Conservation (phyloP, 2,113 vertebrate species). For the Uria aalge region DNA sequence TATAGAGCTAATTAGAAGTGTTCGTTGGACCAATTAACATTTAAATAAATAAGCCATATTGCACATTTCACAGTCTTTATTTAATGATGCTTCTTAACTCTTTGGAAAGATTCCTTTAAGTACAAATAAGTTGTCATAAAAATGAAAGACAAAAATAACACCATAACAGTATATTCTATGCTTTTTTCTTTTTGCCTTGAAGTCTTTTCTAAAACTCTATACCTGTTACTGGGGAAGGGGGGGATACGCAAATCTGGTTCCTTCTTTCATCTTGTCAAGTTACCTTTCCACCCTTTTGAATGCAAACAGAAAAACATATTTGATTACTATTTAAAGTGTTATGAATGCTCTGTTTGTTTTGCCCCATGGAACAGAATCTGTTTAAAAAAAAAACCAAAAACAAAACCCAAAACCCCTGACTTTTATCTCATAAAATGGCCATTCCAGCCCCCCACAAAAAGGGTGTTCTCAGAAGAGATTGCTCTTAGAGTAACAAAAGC, state of each 20-base stretch:
- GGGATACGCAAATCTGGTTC: slow-evolving; percentile 47
- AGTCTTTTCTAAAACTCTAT: slow-evolving; percentile 72
- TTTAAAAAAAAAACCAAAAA: slow-evolving; percentile 9
- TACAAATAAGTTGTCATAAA: slow-evolving; percentile 87
- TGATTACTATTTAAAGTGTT: slow-evolving; percentile 81
- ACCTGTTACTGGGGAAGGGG: slow-evolving; percentile 61
- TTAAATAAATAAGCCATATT: slow-evolving; percentile 98
- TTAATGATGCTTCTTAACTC: slow-evolving; percentile 97
- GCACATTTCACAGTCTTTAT: slow-evolving; percentile 98
- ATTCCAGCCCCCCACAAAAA: slow-evolving; percentile 16
- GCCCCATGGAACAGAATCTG: slow-evolving; percentile 69
- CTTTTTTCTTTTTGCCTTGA: slow-evolving; percentile 75
- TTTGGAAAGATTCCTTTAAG: slow-evolving; percentile 87
- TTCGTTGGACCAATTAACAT: slow-evolving; percentile 95
- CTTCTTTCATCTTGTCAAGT: slow-evolving; percentile 65
- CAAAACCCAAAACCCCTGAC: neutral
- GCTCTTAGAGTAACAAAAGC: slow-evolving; percentile 3
- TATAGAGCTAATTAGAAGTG: slow-evolving; percentile 98
- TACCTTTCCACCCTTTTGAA: slow-evolving; percentile 74
- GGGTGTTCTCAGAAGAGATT: neutral
- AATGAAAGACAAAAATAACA: slow-evolving; percentile 87
- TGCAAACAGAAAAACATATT: slow-evolving; percentile 74
- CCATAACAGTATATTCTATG: slow-evolving; percentile 76
- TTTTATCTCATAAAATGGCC: slow-evolving; percentile 66
- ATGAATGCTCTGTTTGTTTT: slow-evolving; percentile 76